Conservation (phyloP, 2,113 vertebrate genomes). For the Petromus typicus region DNA sequence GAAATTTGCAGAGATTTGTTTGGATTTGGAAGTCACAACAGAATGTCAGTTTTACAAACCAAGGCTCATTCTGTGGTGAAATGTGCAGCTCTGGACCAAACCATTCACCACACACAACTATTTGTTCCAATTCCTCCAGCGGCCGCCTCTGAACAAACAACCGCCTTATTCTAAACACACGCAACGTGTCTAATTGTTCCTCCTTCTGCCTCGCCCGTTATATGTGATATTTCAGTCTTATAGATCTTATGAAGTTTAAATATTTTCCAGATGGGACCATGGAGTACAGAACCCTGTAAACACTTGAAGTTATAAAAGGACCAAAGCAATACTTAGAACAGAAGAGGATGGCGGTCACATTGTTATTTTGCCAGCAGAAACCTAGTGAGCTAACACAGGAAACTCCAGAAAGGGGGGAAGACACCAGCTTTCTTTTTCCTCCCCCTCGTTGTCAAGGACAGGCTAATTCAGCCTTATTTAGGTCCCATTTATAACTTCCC, state of each 20-base stretch:
- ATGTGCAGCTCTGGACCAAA: conserved; percentile 65
- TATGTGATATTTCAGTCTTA: conserved; percentile 81
- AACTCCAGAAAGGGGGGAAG: neutral
- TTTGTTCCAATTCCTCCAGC: conserved; percentile 71
- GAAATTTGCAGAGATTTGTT: conserved; percentile 78
- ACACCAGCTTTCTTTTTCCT: neutral
- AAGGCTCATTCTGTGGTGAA: conserved; percentile 76
- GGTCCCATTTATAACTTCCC: conserved; percentile 67
- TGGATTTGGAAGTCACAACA: conserved; percentile 77
- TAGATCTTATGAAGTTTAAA: conserved; percentile 84
- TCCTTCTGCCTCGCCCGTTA: conserved; percentile 76
- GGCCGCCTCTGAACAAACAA: conserved; percentile 73
- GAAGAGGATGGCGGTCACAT: conserved; percentile 54
- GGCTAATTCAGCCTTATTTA: conserved; percentile 68
- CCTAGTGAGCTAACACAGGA: conserved; percentile 23
- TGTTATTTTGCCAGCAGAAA: conserved; percentile 58
- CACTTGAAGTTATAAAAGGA: conserved; percentile 84
- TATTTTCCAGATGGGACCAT: conserved; percentile 87
- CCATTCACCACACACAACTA: conserved; percentile 38
- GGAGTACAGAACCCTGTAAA: conserved; percentile 81
- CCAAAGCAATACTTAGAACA: conserved; percentile 76
- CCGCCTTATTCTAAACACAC: conserved; percentile 69
- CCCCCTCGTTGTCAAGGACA: conserved; percentile 60
- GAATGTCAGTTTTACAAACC: conserved; percentile 80
- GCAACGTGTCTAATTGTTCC: conserved; percentile 59